Percentiles rank a stretch among this genome's conserved stretches.
These are phyloP conservation scores for Rhinoraja longicauda DNA, from an alignment of 2,797 vertebrate species.

Conservation along the genomic window DNA sequence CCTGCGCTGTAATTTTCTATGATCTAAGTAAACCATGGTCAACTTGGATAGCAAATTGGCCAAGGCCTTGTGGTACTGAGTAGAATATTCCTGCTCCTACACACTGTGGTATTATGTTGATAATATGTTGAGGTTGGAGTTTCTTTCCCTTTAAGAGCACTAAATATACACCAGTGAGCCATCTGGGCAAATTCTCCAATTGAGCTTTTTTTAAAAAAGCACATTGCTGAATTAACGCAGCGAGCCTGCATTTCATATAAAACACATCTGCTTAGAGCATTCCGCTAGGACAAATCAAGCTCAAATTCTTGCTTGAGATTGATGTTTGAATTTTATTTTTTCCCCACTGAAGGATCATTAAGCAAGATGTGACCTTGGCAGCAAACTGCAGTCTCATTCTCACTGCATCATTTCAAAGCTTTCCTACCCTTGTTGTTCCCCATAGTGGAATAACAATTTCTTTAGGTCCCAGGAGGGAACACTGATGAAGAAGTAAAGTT, in stretches of 20 bases:
- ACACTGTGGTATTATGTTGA: no score
- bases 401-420: neutral
- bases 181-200: neutral
- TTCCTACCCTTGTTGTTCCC: neutral
- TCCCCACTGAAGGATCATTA: constrained; percentile 1
- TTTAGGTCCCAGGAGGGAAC: neutral
- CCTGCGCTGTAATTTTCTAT: no score
- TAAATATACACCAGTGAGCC: neutral
- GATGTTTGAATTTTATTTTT: constrained; percentile 26
- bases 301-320: constrained; percentile 13
- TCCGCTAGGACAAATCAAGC: neutral
- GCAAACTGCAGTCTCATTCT: neutral
- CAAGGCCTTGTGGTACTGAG: neutral
- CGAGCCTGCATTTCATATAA: constrained; percentile 13
- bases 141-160: neutral
- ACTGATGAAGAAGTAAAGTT: constrained; percentile 29
- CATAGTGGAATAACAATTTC: constrained; percentile 9
- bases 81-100: neutral
- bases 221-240: neutral
- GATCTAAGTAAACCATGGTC: neutral
- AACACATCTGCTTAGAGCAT: constrained; percentile 26
- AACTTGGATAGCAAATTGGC: no score
- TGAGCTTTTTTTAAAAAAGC: neutral
- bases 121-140: neutral
- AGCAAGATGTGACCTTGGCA: constrained; percentile 4